Percentiles rank a stretch among this genome's conserved stretches.
Evolutionary conservation across 1,140 invertebrate genomes (phyloP).

Genomic region (Drosophila ohnishii): DNA sequence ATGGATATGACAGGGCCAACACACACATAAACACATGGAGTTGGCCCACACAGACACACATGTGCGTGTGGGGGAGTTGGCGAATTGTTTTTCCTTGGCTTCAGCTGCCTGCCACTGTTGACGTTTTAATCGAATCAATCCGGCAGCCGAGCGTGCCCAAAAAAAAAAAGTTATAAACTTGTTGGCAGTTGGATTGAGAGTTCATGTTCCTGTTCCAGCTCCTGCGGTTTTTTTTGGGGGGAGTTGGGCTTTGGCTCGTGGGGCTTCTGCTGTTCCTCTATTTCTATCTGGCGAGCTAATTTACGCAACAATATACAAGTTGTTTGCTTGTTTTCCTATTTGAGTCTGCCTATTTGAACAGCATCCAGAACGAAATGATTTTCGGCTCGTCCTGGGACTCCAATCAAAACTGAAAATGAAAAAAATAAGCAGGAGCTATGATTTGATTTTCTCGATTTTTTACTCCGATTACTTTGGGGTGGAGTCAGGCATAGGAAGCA

Average conservation of each 20-base stretch:
- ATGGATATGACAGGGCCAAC: constrained; percentile 74
- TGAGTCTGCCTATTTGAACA: constrained; percentile 17
- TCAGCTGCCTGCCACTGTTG: constrained; percentile 59
- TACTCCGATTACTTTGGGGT: background rate
- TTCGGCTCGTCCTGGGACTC: constrained; percentile 13
- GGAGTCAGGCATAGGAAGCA: background rate
- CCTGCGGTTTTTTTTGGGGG: constrained; percentile 13
- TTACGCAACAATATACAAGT: constrained; percentile 62
- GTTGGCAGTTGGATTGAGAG: constrained; percentile 61
- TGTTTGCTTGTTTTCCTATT: constrained; percentile 41
- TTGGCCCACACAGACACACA: constrained; percentile 10
- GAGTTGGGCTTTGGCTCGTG: constrained; percentile 1
- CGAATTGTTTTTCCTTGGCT: constrained; percentile 66
- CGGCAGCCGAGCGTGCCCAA: constrained; percentile 55
- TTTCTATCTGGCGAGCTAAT: constrained; percentile 65
- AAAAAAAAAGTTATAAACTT: constrained; percentile 69
- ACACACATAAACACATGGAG: constrained; percentile 23
- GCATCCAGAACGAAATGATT: constrained; percentile 49
- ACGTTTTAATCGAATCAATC: constrained; percentile 80
- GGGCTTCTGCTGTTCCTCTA: constrained; percentile 16
- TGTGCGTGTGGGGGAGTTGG: constrained; percentile 30
- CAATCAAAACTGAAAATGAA: constrained; percentile 40
- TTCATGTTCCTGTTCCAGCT: constrained; percentile 24
- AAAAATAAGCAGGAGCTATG: constrained; percentile 17
- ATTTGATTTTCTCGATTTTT: constrained; percentile 10